Evolutionary conservation across 2,888 invertebrate species (phyloP).

Genomic region (Acrobasis suavella): DNA sequence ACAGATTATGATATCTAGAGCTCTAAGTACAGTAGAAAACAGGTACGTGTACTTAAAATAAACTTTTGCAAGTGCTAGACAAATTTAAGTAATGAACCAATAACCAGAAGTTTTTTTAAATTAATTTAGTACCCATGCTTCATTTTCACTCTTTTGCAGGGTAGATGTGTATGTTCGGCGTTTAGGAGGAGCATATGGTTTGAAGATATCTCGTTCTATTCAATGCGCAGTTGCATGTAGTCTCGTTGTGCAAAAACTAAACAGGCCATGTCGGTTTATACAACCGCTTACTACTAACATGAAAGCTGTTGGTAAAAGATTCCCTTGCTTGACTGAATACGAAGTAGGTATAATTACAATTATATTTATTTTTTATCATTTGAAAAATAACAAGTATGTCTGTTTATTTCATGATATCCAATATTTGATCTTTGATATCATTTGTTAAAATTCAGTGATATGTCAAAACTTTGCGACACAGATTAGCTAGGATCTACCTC

Average conservation of each 20-base stretch:
- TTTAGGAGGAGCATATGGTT: conserved; percentile 83
- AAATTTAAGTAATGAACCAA: no score
- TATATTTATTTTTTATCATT: no score
- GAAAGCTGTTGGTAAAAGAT: conserved; percentile 81
- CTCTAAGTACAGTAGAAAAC: conserved; percentile 79
- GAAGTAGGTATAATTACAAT: conserved; percentile 65
- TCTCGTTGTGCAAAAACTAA: conserved; percentile 83
- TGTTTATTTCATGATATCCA: no score
- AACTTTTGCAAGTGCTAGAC: no score
- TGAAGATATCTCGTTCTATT: conserved; percentile 84
- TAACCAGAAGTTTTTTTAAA: no score
- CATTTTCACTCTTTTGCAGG: conserved; percentile 54
- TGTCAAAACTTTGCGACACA: no score
- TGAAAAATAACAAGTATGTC: no score
- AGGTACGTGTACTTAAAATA: conserved; percentile 64
- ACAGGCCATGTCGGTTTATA: conserved; percentile 85
- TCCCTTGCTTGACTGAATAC: conserved; percentile 73
- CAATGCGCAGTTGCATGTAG: conserved; percentile 83
- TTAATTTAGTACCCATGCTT: no score
- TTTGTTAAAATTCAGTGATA: no score
- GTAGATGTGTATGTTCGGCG: conserved; percentile 82
- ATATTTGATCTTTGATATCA: no score
- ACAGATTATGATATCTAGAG: conserved; percentile 76
- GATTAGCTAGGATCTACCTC: no score
- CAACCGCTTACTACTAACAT: conserved; percentile 85